Evolutionary conservation across 2,888 invertebrate genomes (phyloP).

Genomic region (Hypomecis atomaria): DNA sequence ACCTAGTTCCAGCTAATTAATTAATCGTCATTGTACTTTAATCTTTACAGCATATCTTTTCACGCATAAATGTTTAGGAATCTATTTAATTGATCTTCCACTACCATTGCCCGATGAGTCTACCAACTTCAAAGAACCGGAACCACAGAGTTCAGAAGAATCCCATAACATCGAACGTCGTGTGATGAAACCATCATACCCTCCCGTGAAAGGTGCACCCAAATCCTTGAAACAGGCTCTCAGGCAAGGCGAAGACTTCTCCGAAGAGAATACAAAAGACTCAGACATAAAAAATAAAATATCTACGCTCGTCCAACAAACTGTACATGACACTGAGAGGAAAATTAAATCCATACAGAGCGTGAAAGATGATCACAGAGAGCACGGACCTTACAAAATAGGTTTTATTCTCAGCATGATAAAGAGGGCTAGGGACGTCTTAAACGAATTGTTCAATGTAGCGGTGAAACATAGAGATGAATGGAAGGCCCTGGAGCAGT

Average conservation of each 20-base stretch:
- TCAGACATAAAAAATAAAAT: conserved; percentile 66
- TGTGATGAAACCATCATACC: not conserved
- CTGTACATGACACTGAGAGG: conserved; percentile 61
- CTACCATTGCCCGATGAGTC: conserved; percentile 3
- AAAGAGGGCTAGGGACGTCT: conserved; percentile 65
- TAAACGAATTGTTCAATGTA: conserved; percentile 72
- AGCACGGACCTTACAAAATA: conserved; percentile 58
- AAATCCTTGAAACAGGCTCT: not conserved
- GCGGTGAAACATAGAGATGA: conserved; percentile 70
- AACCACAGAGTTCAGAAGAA: conserved; percentile 14
- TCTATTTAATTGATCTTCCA: conserved; percentile 50
- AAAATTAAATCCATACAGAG: conserved; percentile 58
- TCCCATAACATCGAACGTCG: conserved; percentile 15
- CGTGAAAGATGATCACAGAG: conserved; percentile 52
- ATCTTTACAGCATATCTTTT: conserved; percentile 40
- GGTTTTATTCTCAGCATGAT: conserved; percentile 71
- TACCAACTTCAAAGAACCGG: not conserved
- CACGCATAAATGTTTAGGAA: conserved; percentile 41
- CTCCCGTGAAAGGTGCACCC: not conserved
- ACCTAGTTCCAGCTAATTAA: too few relatives aligned
- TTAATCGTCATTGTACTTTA: not conserved
- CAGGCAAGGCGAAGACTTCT: conserved; percentile 27
- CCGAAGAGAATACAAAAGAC: conserved; percentile 57
- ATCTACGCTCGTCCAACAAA: conserved; percentile 62
- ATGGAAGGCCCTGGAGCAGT: conserved; percentile 71